These are phyloP conservation scores for Alca torda DNA, from an alignment of 2,797 vertebrate species.

Conservation along the genomic window DNA sequence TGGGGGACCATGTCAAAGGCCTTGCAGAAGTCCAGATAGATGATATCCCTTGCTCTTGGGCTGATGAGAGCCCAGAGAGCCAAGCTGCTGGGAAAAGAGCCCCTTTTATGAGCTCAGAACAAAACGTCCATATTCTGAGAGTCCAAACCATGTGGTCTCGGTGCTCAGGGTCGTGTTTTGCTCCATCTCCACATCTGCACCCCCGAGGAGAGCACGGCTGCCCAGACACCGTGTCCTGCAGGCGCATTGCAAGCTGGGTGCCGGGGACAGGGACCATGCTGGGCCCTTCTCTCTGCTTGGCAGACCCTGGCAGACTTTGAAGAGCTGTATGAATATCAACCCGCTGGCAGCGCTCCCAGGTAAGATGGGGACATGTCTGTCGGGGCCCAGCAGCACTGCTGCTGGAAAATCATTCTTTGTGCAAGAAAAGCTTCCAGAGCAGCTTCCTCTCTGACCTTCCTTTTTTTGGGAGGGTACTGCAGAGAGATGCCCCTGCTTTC, in stretches of 20 bases:
- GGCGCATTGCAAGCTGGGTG: fast-evolving
- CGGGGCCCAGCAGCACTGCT: background rate
- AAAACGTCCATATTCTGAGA: fast-evolving
- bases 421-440: background rate
- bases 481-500: background rate
- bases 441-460: background rate
- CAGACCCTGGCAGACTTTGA: background rate
- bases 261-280: fast-evolving
- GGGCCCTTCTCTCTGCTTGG: background rate
- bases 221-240: background rate
- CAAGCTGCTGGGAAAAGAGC: background rate
- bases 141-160: fast-evolving
- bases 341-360: background rate
- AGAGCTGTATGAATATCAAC: background rate
- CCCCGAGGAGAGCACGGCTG: fast-evolving
- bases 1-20: no score
- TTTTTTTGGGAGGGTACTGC: background rate
- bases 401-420: background rate
- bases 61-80: background rate
- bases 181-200: background rate
- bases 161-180: fast-evolving
- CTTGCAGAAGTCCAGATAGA: no score
- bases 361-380: background rate
- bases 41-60: no score
- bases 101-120: background rate